Evolutionary conservation across 2,888 invertebrate species (phyloP), one percentile per base, ranked within the genome.

Genomic region (Andrena chrysosceles): DNA sequence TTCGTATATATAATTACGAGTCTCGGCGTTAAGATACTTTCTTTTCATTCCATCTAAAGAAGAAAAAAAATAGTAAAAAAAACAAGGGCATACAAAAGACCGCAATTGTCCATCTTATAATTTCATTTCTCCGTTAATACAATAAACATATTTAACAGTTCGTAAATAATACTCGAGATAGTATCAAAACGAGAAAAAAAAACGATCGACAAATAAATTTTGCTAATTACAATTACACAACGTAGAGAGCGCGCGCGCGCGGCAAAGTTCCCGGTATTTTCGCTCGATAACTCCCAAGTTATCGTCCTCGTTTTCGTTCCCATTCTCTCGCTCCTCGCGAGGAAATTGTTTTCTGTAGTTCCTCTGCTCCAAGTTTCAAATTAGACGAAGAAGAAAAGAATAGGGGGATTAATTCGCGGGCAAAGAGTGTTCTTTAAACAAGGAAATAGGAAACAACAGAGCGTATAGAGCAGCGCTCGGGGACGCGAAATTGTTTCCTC

Each of bases 371-470:
- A 81, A 84, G 82, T 80, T 84, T 82, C 78, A 56, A 80, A 62
- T 56, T 31, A 73, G 29, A 42, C 10, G 33, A n/a, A 33, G 35
- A 62, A 49, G 63, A 62, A 60, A 29, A 52, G 54, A 69, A 23
- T 23, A 35, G 59, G 13, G 63, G 35, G 31, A 75, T 83, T 35
- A 74, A 73, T 26, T 42, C 16, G 42, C 42, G 60, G 70, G 59
- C 54, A 68, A 81, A 77, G 20, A 52, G 66, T 72, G 62, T 69
- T 20, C 16, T 49, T 85, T 64, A 10, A 35, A 48, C 4, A 33
- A 54, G 8, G 52, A 13, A 67, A 75, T 87, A 88, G 74, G 80
- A 89, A 89, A 86, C 74, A 88, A 88, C 85, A 81, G 68, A 86
- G 67, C 85, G 62, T 83, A 86, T 75, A 78, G 66, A 74, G 59